Base-by-base conservation (phyloP, 1,140 invertebrate genomes). In the Sitobion miscanthi region DNA sequence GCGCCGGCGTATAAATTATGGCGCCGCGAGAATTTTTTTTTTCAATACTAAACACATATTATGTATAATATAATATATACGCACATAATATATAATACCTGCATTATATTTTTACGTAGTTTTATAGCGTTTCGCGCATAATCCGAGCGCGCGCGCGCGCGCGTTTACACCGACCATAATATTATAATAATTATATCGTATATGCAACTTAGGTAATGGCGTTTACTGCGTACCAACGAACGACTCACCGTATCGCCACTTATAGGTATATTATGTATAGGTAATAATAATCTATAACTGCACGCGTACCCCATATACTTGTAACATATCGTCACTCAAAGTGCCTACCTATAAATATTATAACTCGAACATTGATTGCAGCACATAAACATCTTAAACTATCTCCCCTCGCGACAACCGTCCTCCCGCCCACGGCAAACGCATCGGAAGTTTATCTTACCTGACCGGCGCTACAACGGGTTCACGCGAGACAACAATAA, bases 181-280 rank as follows among this genome's bases (percentile, higher is more conserved):
- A n/a, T 77, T 69, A 69, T n/a, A n/a, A 77, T 77, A 77, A 77
- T 77, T n/a, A n/a, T 77, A 77, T 77, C 62, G n/a, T 77, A 77
- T 69, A 69, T 17, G n/a, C n/a, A 54, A 54, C 11, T 11, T 54
- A 54, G 8, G 9, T 54, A 77, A 77, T 77, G 62, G 35, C 35
- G 38, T 38, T 83, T 83, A 83, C 35, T 69, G 30, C 30, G 30
- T 69, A 82, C 14, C 35, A 38, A 82, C 21, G 38, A 23, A 83
- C 77, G 35, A 38, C 77, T 83, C 35, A 38, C 35, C 77, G 62
- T 77, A 83, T 83, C 35, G 35, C 77, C 77, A 83, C 77, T 38
- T 83, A 83, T 83, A 83, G 77, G 35, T 38, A 82, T 14, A 69
- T 38, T 69, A n/a, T 69, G 30, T 69, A n/a, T 69, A 57, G 25